Percentiles rank a stretch among this genome's conserved stretches.
Evolutionary conservation across 2,888 invertebrate genomes (phyloP).

Genomic region (Dasysyrphus tricinctus): DNA sequence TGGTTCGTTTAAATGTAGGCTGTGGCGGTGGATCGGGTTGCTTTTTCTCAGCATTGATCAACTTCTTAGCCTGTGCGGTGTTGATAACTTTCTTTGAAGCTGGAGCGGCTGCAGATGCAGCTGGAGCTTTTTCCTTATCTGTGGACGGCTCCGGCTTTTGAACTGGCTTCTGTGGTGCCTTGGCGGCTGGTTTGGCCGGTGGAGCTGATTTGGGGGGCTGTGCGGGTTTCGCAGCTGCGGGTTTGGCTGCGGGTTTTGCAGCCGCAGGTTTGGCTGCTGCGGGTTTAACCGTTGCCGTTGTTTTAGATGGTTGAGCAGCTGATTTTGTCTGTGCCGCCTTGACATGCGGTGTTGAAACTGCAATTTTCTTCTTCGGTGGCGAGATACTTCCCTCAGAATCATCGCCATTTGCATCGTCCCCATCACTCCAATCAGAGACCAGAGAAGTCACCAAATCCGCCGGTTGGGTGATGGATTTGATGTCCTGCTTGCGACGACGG

Average conservation of each 20-base stretch:
- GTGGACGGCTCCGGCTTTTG: slow-evolving; percentile 24
- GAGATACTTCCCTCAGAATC: background rate
- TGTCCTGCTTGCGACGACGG: slow-evolving; percentile 78
- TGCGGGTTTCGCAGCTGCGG: background rate
- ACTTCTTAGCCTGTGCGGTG: slow-evolving; percentile 37
- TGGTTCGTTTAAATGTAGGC: slow-evolving; percentile 80
- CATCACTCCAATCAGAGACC: slow-evolving; percentile 83
- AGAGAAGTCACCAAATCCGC: slow-evolving; percentile 80
- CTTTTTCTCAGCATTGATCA: slow-evolving; percentile 59
- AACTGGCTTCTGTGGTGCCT: slow-evolving; percentile 37
- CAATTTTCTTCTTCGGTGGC: slow-evolving; percentile 40
- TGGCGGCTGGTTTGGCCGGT: background rate
- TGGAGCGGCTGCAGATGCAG: background rate
- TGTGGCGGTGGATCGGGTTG: slow-evolving; percentile 53
- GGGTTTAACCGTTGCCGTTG: slow-evolving; percentile 11
- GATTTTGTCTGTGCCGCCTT: slow-evolving; percentile 8
- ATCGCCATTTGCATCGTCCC: slow-evolving; percentile 77
- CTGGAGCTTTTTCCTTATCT: slow-evolving; percentile 44
- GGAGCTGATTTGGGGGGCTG: slow-evolving; percentile 2
- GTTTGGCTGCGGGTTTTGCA: slow-evolving; percentile 16
- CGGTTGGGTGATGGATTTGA: slow-evolving; percentile 74
- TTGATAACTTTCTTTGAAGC: slow-evolving; percentile 10
- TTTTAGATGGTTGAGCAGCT: background rate
- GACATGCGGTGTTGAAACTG: background rate
- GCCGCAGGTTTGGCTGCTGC: background rate